Conservation (phyloP, 2,888 invertebrate genomes). For the Colletes collaris region DNA sequence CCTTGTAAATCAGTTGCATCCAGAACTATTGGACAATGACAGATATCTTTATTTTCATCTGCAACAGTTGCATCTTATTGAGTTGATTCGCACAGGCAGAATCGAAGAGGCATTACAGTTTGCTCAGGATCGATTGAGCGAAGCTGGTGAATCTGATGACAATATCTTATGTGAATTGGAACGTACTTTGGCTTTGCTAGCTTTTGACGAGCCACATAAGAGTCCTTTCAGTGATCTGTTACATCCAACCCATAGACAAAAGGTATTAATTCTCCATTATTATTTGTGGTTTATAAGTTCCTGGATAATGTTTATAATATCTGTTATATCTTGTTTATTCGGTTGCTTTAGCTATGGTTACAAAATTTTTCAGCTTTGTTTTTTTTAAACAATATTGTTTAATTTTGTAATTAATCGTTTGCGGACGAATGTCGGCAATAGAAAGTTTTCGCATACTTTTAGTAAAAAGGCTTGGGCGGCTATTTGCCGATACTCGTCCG, state of each 20-base stretch:
- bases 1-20: slow-evolving; percentile 96
- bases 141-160: slow-evolving; percentile 93
- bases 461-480: no score
- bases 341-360: no score
- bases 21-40: slow-evolving; percentile 97
- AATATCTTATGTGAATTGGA: slow-evolving; percentile 91
- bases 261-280: slow-evolving; percentile 83
- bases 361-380: no score
- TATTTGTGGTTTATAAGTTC: slow-evolving; percentile 73
- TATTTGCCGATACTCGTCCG: no score
- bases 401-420: no score
- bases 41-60: slow-evolving; percentile 97
- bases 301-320: not conserved
- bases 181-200: slow-evolving; percentile 95
- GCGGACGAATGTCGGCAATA: no score
- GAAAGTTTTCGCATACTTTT: no score
- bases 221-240: slow-evolving; percentile 98
- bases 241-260: slow-evolving; percentile 96
- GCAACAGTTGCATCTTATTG: slow-evolving; percentile 95
- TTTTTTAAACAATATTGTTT: no score
- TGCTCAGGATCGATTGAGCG: slow-evolving; percentile 95
- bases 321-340: no score
- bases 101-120: slow-evolving; percentile 95
- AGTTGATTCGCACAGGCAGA: slow-evolving; percentile 92
- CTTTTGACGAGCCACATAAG: slow-evolving; percentile 97